phyloP scores from a whole-genome alignment of 2,888 invertebrate genomes.

The Conops quadrifasciatus region DNA sequence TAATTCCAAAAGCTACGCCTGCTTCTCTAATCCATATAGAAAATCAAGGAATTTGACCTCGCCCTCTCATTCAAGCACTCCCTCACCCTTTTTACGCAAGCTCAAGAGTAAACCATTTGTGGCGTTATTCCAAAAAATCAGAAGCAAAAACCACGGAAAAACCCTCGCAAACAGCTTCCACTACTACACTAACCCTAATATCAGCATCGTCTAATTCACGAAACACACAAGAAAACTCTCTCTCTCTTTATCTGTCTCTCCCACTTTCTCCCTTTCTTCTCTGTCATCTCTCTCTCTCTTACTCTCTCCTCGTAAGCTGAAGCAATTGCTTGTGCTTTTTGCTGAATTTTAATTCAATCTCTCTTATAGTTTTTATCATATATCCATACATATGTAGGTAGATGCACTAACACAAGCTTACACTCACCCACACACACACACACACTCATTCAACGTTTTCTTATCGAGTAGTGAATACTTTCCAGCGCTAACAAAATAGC shows the following conservation, averaged over 20 bases:
- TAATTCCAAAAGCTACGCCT: conserved; percentile 34
- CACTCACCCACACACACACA: conserved; percentile 6
- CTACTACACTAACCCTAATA: not conserved
- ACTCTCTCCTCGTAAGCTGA: conserved; percentile 23
- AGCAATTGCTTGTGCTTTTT: conserved; percentile 14
- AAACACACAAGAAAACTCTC: not conserved
- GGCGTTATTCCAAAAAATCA: too few relatives aligned
- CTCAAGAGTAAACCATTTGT: not conserved
- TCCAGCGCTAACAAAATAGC: not conserved
- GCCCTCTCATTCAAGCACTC: conserved; percentile 9
- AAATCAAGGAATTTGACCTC: not conserved
- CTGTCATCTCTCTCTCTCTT: conserved; percentile 8
- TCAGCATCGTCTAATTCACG: not conserved
- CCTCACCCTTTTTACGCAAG: not conserved
- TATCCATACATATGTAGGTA: not conserved
- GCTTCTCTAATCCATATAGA: conserved; percentile 7
- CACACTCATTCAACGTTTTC: not conserved
- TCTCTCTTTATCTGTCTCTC: not conserved
- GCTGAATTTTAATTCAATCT: not conserved
- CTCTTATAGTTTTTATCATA: not conserved
- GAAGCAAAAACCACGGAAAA: not conserved
- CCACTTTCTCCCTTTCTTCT: not conserved
- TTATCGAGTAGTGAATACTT: not conserved
- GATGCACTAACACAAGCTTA: not conserved
- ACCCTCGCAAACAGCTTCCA: not conserved